Percentiles rank a stretch among this genome's conserved stretches.
Evolutionary conservation across 2,888 invertebrate genomes (phyloP).

Genomic region (Ganaspis brasiliensis): DNA sequence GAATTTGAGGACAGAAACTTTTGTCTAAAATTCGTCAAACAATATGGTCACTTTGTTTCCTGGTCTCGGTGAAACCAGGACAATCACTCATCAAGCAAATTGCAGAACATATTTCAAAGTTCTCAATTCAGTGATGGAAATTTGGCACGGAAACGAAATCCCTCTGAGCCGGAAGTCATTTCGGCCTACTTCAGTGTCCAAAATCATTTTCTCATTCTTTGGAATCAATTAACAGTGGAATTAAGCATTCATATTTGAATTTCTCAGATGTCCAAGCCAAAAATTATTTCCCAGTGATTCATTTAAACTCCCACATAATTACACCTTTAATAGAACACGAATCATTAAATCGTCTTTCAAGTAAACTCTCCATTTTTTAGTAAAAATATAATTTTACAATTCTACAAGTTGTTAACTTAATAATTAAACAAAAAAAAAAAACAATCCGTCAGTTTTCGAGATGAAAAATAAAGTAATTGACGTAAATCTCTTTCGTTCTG

Average conservation of each 20-base stretch:
- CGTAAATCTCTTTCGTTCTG: too few relatives aligned
- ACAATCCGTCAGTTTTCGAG: too few relatives aligned
- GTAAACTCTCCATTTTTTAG: too few relatives aligned
- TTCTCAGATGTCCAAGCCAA: background rate
- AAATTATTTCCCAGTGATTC: background rate
- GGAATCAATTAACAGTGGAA: background rate
- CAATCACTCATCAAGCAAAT: slow-evolving; percentile 27
- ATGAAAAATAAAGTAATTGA: too few relatives aligned
- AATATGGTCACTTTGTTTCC: slow-evolving; percentile 13
- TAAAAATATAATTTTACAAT: too few relatives aligned
- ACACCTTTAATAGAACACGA: too few relatives aligned
- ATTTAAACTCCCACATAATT: too few relatives aligned
- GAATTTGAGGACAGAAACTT: background rate
- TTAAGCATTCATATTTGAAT: background rate
- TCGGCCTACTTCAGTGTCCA: slow-evolving; percentile 4
- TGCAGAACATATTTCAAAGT: slow-evolving; percentile 33
- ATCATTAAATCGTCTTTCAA: too few relatives aligned
- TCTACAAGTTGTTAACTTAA: too few relatives aligned
- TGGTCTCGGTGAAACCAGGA: slow-evolving; percentile 2
- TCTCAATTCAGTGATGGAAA: slow-evolving; percentile 16
- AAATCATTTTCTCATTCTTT: slow-evolving; percentile 10
- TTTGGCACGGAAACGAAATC: slow-evolving; percentile 37
- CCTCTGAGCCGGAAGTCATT: slow-evolving; percentile 25
- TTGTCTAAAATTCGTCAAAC: slow-evolving; percentile 16
- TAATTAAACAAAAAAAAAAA: too few relatives aligned